Conservation (phyloP, 2,888 invertebrate species). For the Drosophila kuntzei region DNA sequence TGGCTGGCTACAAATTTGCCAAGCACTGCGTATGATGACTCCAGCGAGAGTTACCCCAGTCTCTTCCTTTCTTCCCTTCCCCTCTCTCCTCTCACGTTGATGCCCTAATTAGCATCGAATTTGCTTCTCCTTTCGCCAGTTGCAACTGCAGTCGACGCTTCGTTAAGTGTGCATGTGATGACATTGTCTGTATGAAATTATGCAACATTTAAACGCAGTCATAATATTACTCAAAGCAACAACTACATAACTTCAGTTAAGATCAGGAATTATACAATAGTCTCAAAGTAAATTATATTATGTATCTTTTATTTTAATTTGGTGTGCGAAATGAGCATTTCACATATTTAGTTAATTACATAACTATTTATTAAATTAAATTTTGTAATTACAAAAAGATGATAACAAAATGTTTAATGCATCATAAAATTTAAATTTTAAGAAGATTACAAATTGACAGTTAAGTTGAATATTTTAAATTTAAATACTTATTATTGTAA, state of each 20-base stretch:
- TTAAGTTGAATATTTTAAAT: too few relatives aligned
- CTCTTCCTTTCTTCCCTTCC: not conserved
- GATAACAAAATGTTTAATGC: too few relatives aligned
- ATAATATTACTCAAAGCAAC: conserved; percentile 3
- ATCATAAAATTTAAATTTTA: too few relatives aligned
- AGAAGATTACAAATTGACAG: too few relatives aligned
- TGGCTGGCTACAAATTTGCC: conserved; percentile 58
- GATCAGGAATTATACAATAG: not conserved
- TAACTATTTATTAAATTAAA: too few relatives aligned
- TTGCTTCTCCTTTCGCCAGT: conserved; percentile 27
- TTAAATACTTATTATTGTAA: too few relatives aligned
- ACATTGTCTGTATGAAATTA: conserved; percentile 66
- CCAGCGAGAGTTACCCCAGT: conserved; percentile 11
- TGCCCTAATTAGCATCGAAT: conserved; percentile 67
- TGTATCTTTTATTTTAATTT: too few relatives aligned
- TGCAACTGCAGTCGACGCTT: conserved; percentile 38
- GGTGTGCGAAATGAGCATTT: too few relatives aligned
- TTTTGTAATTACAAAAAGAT: too few relatives aligned
- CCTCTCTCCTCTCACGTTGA: conserved; percentile 27
- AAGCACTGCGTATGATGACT: conserved; percentile 40
- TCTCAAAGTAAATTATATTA: too few relatives aligned
- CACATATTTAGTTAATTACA: too few relatives aligned
- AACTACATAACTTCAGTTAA: not conserved
- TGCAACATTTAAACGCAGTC: conserved; percentile 60
- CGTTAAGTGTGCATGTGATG: conserved; percentile 63